These are phyloP conservation scores for Oxyteleia sp. DNA, from an alignment of 2,888 invertebrate genomes.

Conservation along the genomic window DNA sequence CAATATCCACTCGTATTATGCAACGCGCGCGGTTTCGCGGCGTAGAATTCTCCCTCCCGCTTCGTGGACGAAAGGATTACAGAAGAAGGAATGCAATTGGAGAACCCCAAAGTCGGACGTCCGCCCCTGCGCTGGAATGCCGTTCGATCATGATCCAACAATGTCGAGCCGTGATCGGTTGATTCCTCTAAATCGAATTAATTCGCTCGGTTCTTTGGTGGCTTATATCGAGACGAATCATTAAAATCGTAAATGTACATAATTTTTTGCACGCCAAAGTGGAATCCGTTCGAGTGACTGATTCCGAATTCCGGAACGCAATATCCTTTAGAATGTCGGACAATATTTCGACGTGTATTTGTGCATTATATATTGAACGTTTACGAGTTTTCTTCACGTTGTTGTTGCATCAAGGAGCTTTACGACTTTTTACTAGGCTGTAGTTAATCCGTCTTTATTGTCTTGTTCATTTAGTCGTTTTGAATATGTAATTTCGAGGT, in stretches of 20 bases:
- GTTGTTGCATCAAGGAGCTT: conserved; percentile 59
- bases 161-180: conserved; percentile 52
- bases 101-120: conserved; percentile 52
- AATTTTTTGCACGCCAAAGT: conserved; percentile 59
- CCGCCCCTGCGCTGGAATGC: conserved; percentile 70
- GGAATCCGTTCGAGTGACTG: conserved; percentile 49
- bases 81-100: conserved; percentile 53
- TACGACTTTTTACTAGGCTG: conserved; percentile 60
- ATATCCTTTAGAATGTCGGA: conserved; percentile 60
- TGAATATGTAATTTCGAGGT: too few species aligned
- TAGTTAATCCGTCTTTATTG: conserved; percentile 60
- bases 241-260: conserved; percentile 72
- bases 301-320: conserved; percentile 69
- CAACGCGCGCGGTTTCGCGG: conserved; percentile 28
- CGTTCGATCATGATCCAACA: conserved; percentile 69
- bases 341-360: conserved; percentile 57
- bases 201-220: conserved; percentile 68
- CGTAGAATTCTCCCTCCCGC: conserved; percentile 12
- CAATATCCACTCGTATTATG: conserved; percentile 23
- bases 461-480: conserved; percentile 59
- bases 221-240: conserved; percentile 67
- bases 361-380: conserved; percentile 60
- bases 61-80: conserved; percentile 17
- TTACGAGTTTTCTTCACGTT: conserved; percentile 57
- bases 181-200: conserved; percentile 72